Base-by-base conservation (phyloP, 2,888 invertebrate species). In the Ophioninae sp. region DNA sequence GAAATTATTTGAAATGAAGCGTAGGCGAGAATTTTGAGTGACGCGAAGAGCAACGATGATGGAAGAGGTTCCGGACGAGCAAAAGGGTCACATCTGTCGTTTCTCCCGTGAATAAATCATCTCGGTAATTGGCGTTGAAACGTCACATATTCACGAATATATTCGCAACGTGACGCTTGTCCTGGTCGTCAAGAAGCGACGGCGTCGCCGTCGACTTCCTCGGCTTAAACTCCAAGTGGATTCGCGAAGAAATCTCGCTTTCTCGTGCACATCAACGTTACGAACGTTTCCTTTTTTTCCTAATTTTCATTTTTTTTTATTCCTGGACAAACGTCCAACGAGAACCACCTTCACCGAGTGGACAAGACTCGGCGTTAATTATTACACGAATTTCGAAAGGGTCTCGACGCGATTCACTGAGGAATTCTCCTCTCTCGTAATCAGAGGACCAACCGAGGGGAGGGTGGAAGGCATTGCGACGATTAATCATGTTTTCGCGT, bases 121-220 rank as follows among this genome's bases (percentile, higher is more conserved):
- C 75, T 77, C 68, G 86, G 86, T 88, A 88, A 88, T 88, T 88
- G 87, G 81, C 77, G 82, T 76, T 82, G 76, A 81, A 81, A 82
- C 81, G 84, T 86, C 79, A 76, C 72, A 83, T 78, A 79, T 44
- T 44, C 44, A 44, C 44, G 44, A 69, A 67, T 39, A 51, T 76
- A 72, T 83, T 72, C 75, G 79, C 79, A 79, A 76, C 79, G 75
- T 51, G 79, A 79, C 75, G 44, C 76, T 76, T 65, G 71, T 64
- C 41, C 69, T 39, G 61, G 79, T 71, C 77, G 68, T 68, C 7
- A 63, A 79, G 71, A n/a, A n/a, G n/a, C 20, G 37, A 65, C 61
- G 63, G 65, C 72, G 65, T 65, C 63, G 64, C 20, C 82, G 51
- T 41, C 71, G n/a, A n/a, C 56, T 56, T 76, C 44, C 41, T 39